Percentiles rank a stretch among this genome's conserved stretches.
These are phyloP conservation scores for Fopius arisanus DNA, from an alignment of 1,140 invertebrate genomes.

Conservation along the genomic window DNA sequence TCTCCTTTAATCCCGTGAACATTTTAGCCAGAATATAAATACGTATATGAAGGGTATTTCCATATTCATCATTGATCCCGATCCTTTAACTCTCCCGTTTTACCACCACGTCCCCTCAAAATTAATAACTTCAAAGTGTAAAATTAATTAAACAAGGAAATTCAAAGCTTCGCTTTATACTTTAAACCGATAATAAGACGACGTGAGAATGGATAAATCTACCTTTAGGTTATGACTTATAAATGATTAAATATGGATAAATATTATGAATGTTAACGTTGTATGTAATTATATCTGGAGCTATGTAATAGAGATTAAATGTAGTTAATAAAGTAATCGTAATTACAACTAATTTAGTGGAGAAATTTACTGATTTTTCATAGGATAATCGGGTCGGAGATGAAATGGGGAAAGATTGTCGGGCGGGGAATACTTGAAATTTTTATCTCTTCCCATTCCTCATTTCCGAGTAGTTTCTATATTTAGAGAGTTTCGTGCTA, in stretches of 20 bases:
- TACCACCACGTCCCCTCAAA: neutral
- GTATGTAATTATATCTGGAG: slow-evolving; percentile 58
- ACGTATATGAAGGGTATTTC: neutral
- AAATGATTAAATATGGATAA: slow-evolving; percentile 55
- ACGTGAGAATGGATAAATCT: slow-evolving; percentile 44
- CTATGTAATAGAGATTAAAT: slow-evolving; percentile 37
- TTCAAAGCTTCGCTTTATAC: neutral
- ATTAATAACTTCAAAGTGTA: neutral
- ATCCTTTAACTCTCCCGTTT: neutral
- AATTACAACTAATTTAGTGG: slow-evolving; percentile 25
- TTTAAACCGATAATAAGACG: neutral
- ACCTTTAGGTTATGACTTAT: slow-evolving; percentile 42
- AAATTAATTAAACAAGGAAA: slow-evolving; percentile 1
- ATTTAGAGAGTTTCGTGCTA: neutral
- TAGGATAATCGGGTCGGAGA: neutral
- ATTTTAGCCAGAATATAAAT: neutral
- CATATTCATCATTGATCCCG: neutral
- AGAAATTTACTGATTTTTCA: neutral
- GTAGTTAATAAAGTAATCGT: slow-evolving; percentile 50
- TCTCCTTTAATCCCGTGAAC: neutral
- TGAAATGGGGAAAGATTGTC: neutral
- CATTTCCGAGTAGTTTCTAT: neutral
- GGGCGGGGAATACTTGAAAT: neutral
- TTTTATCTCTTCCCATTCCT: neutral
- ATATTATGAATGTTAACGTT: slow-evolving; percentile 64